Evolutionary conservation across 1,140 invertebrate genomes (phyloP).

Genomic region (Chymomyza costata): DNA sequence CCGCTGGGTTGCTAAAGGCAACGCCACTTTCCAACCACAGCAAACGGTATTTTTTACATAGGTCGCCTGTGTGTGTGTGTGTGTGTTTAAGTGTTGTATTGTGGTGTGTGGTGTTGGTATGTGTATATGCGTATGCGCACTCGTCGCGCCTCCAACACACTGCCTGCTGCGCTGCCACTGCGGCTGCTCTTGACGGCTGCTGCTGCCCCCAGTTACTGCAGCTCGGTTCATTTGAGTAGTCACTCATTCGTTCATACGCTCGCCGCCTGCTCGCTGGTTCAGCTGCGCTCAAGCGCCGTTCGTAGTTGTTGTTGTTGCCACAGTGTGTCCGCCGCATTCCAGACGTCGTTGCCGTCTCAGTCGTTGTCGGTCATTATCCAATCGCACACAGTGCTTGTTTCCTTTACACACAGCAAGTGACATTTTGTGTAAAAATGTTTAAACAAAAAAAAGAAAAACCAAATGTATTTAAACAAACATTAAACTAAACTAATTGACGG

Average conservation of each 20-base stretch:
- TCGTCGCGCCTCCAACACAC: constrained; percentile 62
- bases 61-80: constrained; percentile 1
- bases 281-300: constrained; percentile 59
- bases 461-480: constrained; percentile 14
- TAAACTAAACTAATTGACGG: constrained; percentile 29
- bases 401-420: constrained; percentile 12
- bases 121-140: constrained; percentile 57
- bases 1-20: neutral
- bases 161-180: constrained; percentile 23
- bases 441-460: constrained; percentile 15
- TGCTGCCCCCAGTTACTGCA: constrained; percentile 45
- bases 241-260: constrained; percentile 70
- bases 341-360: too few relatives aligned
- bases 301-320: constrained; percentile 5
- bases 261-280: constrained; percentile 67
- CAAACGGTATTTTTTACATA: constrained; percentile 37
- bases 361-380: too few relatives aligned
- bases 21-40: constrained; percentile 12
- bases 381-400: too few relatives aligned
- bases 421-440: constrained; percentile 2
- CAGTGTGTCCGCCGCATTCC: constrained; percentile 18
- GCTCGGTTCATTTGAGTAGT: constrained; percentile 68
- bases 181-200: constrained; percentile 17
- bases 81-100: constrained; percentile 11
- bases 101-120: constrained; percentile 17